A percentile compares a stretch with the other conserved stretches of the same genome.
Evolutionary conservation across 1,140 invertebrate species (phyloP).

Genomic region (Tenebrio molitor): DNA sequence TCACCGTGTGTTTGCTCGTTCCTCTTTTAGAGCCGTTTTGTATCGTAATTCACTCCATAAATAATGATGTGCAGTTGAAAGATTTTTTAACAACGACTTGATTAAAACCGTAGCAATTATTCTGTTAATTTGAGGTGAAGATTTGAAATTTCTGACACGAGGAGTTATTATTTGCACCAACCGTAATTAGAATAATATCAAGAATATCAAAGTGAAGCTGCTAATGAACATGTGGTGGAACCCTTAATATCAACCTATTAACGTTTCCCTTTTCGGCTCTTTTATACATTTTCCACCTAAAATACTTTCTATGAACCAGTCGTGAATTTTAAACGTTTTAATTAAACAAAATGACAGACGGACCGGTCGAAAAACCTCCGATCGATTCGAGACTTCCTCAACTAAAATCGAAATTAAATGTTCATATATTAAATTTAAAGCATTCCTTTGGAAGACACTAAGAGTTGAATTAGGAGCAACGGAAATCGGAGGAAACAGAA

Average conservation of each 20-base stretch:
- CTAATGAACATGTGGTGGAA: slow-evolving; percentile 37
- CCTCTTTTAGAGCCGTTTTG: slow-evolving; percentile 4
- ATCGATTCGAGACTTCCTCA: background rate
- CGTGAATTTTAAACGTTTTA: slow-evolving; percentile 8
- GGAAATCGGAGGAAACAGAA: slow-evolving; percentile 34
- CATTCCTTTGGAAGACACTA: slow-evolving; percentile 4
- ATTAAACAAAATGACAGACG: slow-evolving; percentile 7
- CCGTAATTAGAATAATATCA: slow-evolving; percentile 37
- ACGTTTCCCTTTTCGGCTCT: slow-evolving; percentile 24
- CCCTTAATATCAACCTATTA: slow-evolving; percentile 33
- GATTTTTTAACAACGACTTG: slow-evolving; percentile 5
- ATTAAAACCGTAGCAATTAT: background rate
- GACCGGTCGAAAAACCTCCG: background rate
- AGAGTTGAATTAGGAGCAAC: slow-evolving; percentile 21
- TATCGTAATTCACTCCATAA: slow-evolving; percentile 1
- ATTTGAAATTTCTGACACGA: slow-evolving; percentile 9
- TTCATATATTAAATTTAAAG: slow-evolving; percentile 32
- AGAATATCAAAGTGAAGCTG: slow-evolving; percentile 33
- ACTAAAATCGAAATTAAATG: background rate
- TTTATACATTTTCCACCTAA: slow-evolving; percentile 37
- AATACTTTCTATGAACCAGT: slow-evolving; percentile 24
- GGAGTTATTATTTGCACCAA: slow-evolving; percentile 15
- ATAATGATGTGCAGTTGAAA: background rate
- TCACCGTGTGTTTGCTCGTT: slow-evolving; percentile 20
- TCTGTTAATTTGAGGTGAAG: background rate